Base-by-base conservation (phyloP, 2,888 invertebrate genomes). In the Sympetrum striolatum region DNA sequence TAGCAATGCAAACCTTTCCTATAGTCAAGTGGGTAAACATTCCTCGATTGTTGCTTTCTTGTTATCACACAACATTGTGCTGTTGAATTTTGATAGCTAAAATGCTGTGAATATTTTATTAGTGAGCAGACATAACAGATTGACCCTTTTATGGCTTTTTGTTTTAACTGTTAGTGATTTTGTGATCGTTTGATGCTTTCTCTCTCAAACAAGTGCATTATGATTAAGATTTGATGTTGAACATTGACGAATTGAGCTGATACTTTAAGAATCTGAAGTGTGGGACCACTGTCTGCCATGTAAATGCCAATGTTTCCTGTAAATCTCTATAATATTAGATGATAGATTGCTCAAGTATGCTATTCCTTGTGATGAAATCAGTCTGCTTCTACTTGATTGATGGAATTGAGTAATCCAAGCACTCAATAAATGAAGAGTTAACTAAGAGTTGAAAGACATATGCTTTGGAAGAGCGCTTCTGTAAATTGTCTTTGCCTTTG, bases 21-120 rank as follows among this genome's bases (percentile, higher is more conserved):
- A 64, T 86, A 48, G 86, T 39, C 35, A 37, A 39, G 60, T 35
- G 86, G 60, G 37, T 60, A 60, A 14, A 14, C 64, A 22, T 86
- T 58, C 58, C 35, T 86, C 60, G 37, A 37, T n/a, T 86, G 86
- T 60, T 86, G 86, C 86, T 86, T 86, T 86, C 15, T 31, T 60
- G 35, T 35, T 10, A 18, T 25, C 37, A n/a, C 10, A 60, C 37
- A 6, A 37, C 1, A 25, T n/a, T 82, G n/a, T 37, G 64, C 60
- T 60, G 64, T 37, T 35, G 39, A 86, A 35, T 37, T 60, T 60
- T 64, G 22, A 60, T 37, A 12, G 86, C 60, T 86, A 60, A 22
- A 64, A 31, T 31, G n/a, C 31, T 73, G 14, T 25, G 8, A 10
- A 31, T 73, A 73, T 25, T 31, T 10, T 73, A 31, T 31, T 31